Evolutionary conservation across 2,888 invertebrate genomes (phyloP).

Genomic region (Desoria tigrina): DNA sequence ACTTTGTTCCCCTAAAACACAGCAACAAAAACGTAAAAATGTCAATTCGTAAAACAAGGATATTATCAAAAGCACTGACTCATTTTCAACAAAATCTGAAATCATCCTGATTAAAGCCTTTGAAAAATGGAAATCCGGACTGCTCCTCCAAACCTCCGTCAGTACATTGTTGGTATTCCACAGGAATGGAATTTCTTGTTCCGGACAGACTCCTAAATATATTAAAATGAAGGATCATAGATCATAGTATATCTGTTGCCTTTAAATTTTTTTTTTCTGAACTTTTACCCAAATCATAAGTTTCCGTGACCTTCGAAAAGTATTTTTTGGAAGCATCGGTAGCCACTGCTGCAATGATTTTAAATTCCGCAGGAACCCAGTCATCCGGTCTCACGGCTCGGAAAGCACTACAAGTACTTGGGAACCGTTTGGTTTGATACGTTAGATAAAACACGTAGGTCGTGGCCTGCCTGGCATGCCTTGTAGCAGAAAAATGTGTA

Average conservation of each 20-base stretch:
- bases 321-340: constrained; percentile 25
- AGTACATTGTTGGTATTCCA: constrained; percentile 49
- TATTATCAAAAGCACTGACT: constrained; percentile 36
- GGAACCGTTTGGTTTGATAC: constrained; percentile 31
- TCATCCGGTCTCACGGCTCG: constrained; percentile 27
- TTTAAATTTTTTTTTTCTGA: too few species aligned
- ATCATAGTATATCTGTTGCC: background rate
- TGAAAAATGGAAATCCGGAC: constrained; percentile 49
- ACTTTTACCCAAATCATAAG: background rate
- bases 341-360: constrained; percentile 29
- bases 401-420: constrained; percentile 32
- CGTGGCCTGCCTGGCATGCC: constrained; percentile 33
- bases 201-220: constrained; percentile 17
- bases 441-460: constrained; percentile 39
- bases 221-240: too few species aligned
- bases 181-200: constrained; percentile 43
- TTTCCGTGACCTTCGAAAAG: background rate
- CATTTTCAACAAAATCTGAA: constrained; percentile 46
- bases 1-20: constrained; percentile 25
- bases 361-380: constrained; percentile 31
- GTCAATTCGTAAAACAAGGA: constrained; percentile 6
- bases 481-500: constrained; percentile 28
- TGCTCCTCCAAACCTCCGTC: constrained; percentile 45
- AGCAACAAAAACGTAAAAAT: background rate
- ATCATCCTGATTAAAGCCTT: constrained; percentile 41